Conservation (phyloP, 1,140 invertebrate genomes). For the Euschistus heros region DNA sequence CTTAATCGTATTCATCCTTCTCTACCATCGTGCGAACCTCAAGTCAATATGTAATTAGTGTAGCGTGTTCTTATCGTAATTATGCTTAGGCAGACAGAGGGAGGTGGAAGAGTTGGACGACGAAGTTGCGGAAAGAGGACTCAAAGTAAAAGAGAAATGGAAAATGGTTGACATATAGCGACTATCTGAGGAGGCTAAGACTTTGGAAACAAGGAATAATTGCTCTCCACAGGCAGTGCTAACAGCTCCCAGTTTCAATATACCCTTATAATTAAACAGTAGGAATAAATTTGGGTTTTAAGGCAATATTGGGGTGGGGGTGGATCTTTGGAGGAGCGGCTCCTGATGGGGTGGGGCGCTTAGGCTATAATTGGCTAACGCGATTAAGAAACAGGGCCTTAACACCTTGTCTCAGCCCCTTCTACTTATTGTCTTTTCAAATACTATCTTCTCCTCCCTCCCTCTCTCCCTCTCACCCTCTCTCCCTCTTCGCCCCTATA, state of each 20-base stretch:
- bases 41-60: no score
- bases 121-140: no score
- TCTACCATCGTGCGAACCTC: no score
- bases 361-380: constrained; percentile 26
- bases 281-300: constrained; percentile 26
- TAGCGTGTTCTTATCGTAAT: no score
- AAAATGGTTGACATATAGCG: constrained; percentile 11
- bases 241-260: constrained; percentile 22
- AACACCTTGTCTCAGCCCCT: constrained; percentile 25
- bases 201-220: constrained; percentile 13
- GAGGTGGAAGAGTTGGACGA: no score
- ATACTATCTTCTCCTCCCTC: constrained; percentile 10
- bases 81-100: no score
- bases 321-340: not conserved
- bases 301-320: constrained; percentile 23
- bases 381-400: constrained; percentile 26
- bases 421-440: constrained; percentile 10
- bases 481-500: constrained; percentile 2
- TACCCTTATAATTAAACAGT: constrained; percentile 26
- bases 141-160: no score
- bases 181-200: not conserved
- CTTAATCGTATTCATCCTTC: no score
- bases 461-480: constrained; percentile 11
- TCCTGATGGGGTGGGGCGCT: constrained; percentile 1
- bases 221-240: constrained; percentile 2